phyloP scores from a whole-genome alignment of 2,888 invertebrate species.

The Plutella xylostella region DNA sequence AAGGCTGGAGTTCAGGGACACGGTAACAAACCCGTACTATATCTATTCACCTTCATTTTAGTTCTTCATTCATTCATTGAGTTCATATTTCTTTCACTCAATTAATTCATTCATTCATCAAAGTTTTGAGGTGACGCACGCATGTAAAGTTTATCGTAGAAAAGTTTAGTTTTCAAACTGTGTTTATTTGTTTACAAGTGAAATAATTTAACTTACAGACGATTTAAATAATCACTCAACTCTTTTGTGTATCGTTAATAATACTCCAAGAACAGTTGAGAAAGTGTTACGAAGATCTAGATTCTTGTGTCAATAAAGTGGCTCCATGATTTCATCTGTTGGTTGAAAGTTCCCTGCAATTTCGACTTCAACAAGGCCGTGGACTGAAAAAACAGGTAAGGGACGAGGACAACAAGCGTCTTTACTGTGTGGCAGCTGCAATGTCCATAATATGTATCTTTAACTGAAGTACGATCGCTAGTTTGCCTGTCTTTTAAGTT shows the following conservation, averaged over 20 bases:
- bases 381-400: neutral
- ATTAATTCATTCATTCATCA: neutral
- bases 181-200: neutral
- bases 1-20: too few relatives aligned
- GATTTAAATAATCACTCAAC: too few relatives aligned
- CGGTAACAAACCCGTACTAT: too few relatives aligned
- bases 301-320: neutral
- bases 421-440: neutral
- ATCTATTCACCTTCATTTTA: too few relatives aligned
- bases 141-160: neutral
- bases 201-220: neutral
- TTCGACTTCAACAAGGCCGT: neutral
- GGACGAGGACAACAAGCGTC: neutral
- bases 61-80: too few relatives aligned
- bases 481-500: neutral
- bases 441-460: neutral
- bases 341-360: neutral
- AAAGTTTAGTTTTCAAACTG: neutral
- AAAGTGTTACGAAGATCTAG: constrained; percentile 1
- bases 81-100: neutral
- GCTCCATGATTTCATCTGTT: neutral
- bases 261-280: too few relatives aligned
- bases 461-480: too few relatives aligned
- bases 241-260: too few relatives aligned
- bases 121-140: neutral